A percentile compares a stretch with the other conserved stretches of the same genome.
phyloP scores from a whole-genome alignment of 1,140 invertebrate species.

The Diachasma alloeum region DNA sequence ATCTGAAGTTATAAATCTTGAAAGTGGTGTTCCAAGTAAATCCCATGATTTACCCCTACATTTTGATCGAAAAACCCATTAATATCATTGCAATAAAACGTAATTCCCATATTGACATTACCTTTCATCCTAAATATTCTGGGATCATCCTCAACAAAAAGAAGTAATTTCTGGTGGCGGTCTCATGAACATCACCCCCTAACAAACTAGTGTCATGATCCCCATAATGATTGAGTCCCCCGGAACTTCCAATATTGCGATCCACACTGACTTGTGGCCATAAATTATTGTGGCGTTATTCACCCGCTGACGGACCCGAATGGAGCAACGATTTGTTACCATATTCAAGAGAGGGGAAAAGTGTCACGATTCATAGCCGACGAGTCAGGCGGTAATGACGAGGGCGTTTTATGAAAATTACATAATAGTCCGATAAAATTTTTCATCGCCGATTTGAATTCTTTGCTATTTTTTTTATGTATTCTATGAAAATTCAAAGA shows the following conservation, averaged over 20 bases:
- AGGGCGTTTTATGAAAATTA: neutral
- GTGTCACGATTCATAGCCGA: neutral
- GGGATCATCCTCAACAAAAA: neutral
- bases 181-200: neutral
- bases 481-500: neutral
- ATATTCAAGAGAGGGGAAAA: neutral
- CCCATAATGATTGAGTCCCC: neutral
- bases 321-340: neutral
- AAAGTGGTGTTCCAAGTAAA: too few relatives aligned
- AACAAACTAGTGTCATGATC: neutral
- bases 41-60: too few relatives aligned
- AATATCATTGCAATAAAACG: neutral
- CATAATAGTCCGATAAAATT: neutral
- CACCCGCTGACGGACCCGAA: neutral
- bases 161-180: neutral
- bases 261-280: neutral
- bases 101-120: neutral
- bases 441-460: too few relatives aligned
- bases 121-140: neutral
- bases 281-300: neutral
- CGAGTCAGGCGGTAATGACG: neutral
- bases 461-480: too few relatives aligned
- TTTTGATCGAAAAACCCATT: too few relatives aligned
- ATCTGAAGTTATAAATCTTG: too few relatives aligned
- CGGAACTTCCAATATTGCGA: neutral